A percentile compares a stretch with the other conserved stretches of the same genome.
Conservation (phyloP, 2,888 invertebrate species). For the Koerneria pararmatus region DNA sequence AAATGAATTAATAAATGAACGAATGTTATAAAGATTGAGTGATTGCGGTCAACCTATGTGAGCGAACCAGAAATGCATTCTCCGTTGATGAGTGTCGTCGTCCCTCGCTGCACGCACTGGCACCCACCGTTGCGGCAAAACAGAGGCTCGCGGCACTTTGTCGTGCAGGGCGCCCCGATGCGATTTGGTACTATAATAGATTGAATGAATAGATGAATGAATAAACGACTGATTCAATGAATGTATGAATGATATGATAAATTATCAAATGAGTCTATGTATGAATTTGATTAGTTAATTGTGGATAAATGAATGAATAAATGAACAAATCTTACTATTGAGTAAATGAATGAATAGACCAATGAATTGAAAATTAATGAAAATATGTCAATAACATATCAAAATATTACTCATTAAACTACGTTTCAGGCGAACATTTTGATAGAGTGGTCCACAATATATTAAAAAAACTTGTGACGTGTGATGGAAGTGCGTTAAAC, state of each 20-base stretch:
- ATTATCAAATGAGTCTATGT: no score
- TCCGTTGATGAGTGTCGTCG: slow-evolving; percentile 52
- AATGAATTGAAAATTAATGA: no score
- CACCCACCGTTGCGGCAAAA: slow-evolving; percentile 57
- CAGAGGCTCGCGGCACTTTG: slow-evolving; percentile 56
- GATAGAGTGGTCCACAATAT: no score
- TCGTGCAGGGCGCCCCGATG: slow-evolving; percentile 49
- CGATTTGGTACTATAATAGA: slow-evolving; percentile 50
- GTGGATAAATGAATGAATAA: not conserved
- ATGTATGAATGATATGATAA: no score
- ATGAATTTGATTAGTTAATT: no score
- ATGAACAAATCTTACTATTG: slow-evolving; percentile 14
- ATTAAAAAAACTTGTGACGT: no score
- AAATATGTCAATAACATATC: no score
- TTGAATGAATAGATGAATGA: not conserved
- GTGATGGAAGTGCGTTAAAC: no score
- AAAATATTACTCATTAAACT: no score
- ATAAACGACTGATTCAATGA: slow-evolving; percentile 4
- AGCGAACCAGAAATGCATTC: slow-evolving; percentile 53
- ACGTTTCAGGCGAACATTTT: no score
- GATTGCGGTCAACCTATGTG: not conserved
- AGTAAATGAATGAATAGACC: no score
- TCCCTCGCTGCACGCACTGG: slow-evolving; percentile 57
- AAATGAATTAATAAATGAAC: not conserved
- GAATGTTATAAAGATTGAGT: not conserved